Percentiles rank a stretch among this genome's conserved stretches.
These are phyloP conservation scores for Protophormia terraenovae DNA, from an alignment of 2,888 invertebrate genomes.

Conservation along the genomic window DNA sequence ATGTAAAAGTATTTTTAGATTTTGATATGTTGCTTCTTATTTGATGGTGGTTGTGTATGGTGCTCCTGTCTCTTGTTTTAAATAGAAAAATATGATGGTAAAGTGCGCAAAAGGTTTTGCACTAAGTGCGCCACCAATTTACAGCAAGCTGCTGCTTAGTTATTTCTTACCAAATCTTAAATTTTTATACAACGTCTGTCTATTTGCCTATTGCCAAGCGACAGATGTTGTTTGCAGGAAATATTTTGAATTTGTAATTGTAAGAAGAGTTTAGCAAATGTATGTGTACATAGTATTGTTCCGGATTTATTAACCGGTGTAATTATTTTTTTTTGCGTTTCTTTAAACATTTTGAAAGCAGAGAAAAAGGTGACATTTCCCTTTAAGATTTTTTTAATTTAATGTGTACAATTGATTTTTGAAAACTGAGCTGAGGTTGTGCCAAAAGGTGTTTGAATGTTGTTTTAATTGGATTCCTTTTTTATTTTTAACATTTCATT, in stretches of 20 bases:
- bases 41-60: conserved; percentile 15
- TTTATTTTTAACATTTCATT: not conserved
- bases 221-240: conserved; percentile 51
- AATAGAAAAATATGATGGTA: conserved; percentile 9
- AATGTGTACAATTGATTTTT: not conserved
- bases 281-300: conserved; percentile 33
- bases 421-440: not conserved
- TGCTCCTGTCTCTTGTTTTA: not conserved
- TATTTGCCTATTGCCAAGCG: conserved; percentile 17
- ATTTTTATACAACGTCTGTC: not conserved
- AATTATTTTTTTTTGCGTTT: conserved; percentile 51
- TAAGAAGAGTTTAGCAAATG: conserved; percentile 4
- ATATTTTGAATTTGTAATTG: conserved; percentile 7
- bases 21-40: not conserved
- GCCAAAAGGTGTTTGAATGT: conserved; percentile 31
- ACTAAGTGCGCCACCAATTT: conserved; percentile 57
- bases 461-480: not conserved
- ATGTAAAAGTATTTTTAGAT: conserved; percentile 1
- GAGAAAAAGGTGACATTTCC: conserved; percentile 62
- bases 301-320: conserved; percentile 63
- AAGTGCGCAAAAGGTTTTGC: conserved; percentile 59
- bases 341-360: conserved; percentile 14
- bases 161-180: not conserved
- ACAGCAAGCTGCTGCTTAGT: conserved; percentile 12
- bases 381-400: not conserved